Evolutionary conservation across 2,888 invertebrate species (phyloP).

Genomic region (Drosophila atripex): DNA sequence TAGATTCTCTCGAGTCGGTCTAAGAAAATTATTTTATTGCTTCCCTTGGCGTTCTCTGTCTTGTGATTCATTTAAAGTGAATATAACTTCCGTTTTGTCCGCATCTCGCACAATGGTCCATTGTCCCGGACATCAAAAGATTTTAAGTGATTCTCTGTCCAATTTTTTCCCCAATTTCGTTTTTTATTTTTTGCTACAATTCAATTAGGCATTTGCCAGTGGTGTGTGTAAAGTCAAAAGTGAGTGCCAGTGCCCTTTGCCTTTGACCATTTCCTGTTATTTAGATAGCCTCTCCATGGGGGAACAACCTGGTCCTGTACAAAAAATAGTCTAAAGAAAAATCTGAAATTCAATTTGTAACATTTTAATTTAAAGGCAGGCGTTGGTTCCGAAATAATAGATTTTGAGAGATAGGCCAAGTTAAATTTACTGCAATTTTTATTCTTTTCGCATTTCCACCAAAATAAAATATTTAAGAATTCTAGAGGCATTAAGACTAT

Average conservation of each 20-base stretch:
- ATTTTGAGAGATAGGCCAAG: not conserved
- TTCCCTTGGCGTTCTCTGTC: constrained; percentile 53
- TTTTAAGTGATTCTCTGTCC: constrained; percentile 46
- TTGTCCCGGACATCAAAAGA: constrained; percentile 61
- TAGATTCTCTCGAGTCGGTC: constrained; percentile 60
- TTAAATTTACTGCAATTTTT: no score
- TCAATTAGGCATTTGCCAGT: constrained; percentile 61
- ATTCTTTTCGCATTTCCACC: no score
- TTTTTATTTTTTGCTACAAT: constrained; percentile 58
- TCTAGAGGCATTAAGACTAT: no score
- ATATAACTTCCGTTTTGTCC: constrained; percentile 69
- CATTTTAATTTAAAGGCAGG: not conserved
- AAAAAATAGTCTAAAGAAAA: not conserved
- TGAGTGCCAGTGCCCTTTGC: constrained; percentile 14
- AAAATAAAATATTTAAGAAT: no score
- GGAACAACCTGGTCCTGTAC: not conserved
- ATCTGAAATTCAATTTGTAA: constrained; percentile 27
- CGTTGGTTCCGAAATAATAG: not conserved
- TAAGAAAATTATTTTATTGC: constrained; percentile 74
- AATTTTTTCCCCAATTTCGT: constrained; percentile 36
- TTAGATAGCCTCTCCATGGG: constrained; percentile 19
- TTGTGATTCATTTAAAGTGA: constrained; percentile 64
- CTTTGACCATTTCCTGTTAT: constrained; percentile 37
- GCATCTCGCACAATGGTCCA: constrained; percentile 51
- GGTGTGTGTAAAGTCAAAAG: constrained; percentile 31